A percentile compares a stretch with the other conserved stretches of the same genome.
Evolutionary conservation across 1,140 invertebrate species (phyloP).

Genomic region (Orussus abietinus): DNA sequence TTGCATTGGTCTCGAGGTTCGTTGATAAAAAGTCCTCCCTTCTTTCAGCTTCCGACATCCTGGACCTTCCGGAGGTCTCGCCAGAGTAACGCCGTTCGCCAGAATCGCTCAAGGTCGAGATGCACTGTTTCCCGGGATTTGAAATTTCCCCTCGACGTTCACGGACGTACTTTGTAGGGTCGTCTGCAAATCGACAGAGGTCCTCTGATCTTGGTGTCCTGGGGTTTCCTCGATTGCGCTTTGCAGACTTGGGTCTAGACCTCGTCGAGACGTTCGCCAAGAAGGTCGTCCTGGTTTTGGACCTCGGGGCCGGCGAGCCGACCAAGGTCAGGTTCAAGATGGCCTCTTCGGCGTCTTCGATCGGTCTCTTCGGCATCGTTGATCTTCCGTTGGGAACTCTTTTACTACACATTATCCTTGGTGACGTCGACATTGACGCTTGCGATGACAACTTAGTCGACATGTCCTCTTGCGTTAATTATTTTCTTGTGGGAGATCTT

Average conservation of each 20-base stretch:
- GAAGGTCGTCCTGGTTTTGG: not conserved
- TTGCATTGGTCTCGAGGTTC: not conserved
- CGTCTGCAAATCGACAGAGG: slow-evolving; percentile 3
- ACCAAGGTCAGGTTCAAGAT: slow-evolving; percentile 6
- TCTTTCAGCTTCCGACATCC: not conserved
- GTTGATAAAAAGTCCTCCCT: no score
- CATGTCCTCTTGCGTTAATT: no score
- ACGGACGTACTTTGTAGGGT: slow-evolving; percentile 8
- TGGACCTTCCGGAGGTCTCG: slow-evolving; percentile 1
- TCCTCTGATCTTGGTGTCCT: not conserved
- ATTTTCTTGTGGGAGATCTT: no score
- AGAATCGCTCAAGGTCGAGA: no score
- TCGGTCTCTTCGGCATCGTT: no score
- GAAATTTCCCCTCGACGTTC: slow-evolving; percentile 2
- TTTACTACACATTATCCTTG: no score
- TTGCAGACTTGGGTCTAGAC: slow-evolving; percentile 1
- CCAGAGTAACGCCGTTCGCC: no score
- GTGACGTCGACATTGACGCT: no score
- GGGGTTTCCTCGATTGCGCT: not conserved
- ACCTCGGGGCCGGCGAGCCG: slow-evolving; percentile 5
- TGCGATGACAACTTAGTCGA: no score
- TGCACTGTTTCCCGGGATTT: no score
- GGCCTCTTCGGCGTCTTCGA: no score
- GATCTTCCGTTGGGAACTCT: no score
- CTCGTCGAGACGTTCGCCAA: not conserved